These are phyloP conservation scores for Eonycteris spelaea DNA, from an alignment of 2,113 vertebrate species.

Conservation along the genomic window DNA sequence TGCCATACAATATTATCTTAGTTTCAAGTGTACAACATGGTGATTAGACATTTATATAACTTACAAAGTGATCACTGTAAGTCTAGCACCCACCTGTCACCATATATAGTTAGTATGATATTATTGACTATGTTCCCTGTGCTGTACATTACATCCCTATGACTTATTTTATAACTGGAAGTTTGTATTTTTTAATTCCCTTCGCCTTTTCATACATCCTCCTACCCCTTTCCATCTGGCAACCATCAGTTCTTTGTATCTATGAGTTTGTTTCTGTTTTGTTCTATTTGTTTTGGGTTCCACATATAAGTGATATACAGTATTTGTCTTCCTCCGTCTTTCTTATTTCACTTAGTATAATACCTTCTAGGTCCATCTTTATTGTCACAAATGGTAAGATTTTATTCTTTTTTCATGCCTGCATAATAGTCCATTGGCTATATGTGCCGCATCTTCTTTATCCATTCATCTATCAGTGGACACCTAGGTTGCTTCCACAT, in stretches of 20 bases:
- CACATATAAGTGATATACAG: background rate
- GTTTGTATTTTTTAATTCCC: background rate
- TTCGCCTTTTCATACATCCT: background rate
- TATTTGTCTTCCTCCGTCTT: background rate
- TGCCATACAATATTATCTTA: background rate
- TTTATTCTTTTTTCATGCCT: background rate
- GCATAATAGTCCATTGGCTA: background rate
- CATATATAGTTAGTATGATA: background rate
- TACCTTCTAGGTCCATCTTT: background rate
- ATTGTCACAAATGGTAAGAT: background rate
- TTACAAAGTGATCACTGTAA: background rate
- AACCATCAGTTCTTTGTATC: background rate
- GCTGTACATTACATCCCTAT: background rate
- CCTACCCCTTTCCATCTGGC: background rate
- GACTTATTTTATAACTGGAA: background rate
- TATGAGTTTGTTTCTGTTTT: background rate
- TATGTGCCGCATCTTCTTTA: background rate
- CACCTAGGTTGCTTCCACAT: background rate
- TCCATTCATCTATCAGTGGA: background rate
- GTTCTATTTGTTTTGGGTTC: background rate
- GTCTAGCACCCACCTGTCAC: background rate
- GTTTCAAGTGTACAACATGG: background rate
- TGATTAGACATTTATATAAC: background rate
- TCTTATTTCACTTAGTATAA: background rate
- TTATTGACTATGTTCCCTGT: background rate